Conservation (phyloP, 30 jellyfish, hydroid and myxozoan genomes). For the Chrysaora quinquecirrha region DNA sequence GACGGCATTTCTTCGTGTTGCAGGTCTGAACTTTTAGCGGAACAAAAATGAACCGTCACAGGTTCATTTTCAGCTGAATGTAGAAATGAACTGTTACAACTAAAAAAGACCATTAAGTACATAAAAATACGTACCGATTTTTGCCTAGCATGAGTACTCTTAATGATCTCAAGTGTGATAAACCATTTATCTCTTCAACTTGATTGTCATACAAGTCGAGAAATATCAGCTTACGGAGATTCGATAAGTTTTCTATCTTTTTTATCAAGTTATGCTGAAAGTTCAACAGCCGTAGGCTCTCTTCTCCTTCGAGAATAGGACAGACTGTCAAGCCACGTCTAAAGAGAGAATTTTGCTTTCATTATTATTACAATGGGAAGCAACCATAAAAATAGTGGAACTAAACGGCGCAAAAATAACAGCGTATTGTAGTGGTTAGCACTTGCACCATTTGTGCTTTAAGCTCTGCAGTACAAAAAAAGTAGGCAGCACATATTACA, state of each 20-base stretch:
- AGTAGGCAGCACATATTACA: too few relatives aligned
- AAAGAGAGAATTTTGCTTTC: not conserved
- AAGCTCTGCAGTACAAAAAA: too few relatives aligned
- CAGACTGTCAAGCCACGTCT: constrained; percentile 82
- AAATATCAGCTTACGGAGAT: constrained; percentile 72
- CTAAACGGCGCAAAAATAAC: too few relatives aligned
- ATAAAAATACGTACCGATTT: constrained; percentile 59
- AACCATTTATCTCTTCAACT: constrained; percentile 80
- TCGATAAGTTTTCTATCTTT: constrained; percentile 66
- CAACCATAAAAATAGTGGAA: too few relatives aligned
- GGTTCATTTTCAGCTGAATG: too few relatives aligned
- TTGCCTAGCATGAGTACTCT: constrained; percentile 94
- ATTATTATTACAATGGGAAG: not conserved
- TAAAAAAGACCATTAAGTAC: too few relatives aligned
- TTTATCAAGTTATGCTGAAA: constrained; percentile 82
- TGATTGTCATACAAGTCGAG: constrained; percentile 90
- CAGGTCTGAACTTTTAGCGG: too few relatives aligned
- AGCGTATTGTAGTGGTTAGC: too few relatives aligned
- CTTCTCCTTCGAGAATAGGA: constrained; percentile 92
- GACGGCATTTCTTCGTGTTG: too few relatives aligned
- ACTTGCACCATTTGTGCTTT: too few relatives aligned
- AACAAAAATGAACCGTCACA: too few relatives aligned
- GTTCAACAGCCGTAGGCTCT: constrained; percentile 75
- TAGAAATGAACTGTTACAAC: too few relatives aligned
- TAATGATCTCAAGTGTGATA: constrained; percentile 62